A percentile compares a stretch with the other conserved stretches of the same genome.
These are phyloP conservation scores for Drosophila nr. perissopoda DNA, from an alignment of 2,888 invertebrate genomes.

Conservation along the genomic window DNA sequence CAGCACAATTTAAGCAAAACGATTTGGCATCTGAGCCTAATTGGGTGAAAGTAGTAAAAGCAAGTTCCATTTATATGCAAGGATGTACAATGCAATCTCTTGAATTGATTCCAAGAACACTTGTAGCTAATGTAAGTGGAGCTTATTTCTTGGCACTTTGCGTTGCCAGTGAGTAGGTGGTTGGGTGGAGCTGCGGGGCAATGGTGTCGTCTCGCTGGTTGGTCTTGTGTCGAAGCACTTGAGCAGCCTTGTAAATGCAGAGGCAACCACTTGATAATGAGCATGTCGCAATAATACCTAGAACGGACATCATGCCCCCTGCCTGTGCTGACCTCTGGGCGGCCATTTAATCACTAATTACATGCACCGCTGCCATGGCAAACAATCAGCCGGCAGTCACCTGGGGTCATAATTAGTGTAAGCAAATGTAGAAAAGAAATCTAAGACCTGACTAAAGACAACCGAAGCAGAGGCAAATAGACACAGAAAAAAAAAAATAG, in stretches of 20 bases:
- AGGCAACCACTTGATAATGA: constrained; percentile 70
- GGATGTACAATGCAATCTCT: background rate
- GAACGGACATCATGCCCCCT: constrained; percentile 34
- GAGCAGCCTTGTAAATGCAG: constrained; percentile 50
- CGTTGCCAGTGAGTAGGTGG: background rate
- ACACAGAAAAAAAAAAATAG: constrained; percentile 30
- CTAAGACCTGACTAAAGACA: constrained; percentile 45
- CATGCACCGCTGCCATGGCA: constrained; percentile 68
- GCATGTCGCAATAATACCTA: constrained; percentile 61
- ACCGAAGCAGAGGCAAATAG: constrained; percentile 6
- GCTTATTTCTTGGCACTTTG: constrained; percentile 24
- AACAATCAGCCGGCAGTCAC: constrained; percentile 65
- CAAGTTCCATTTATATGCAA: background rate
- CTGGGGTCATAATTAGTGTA: constrained; percentile 80
- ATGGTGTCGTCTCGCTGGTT: constrained; percentile 25
- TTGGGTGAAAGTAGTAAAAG: background rate
- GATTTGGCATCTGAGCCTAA: background rate
- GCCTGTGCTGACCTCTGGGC: constrained; percentile 69
- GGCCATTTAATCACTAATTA: constrained; percentile 80
- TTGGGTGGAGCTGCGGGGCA: constrained; percentile 9
- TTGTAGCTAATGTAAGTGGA: constrained; percentile 28
- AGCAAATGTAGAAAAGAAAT: constrained; percentile 78
- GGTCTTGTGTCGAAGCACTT: constrained; percentile 49
- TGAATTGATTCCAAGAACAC: constrained; percentile 14
- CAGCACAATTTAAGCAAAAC: background rate